Conservation (phyloP, 2,888 invertebrate genomes). For the Athetis lepigone region DNA sequence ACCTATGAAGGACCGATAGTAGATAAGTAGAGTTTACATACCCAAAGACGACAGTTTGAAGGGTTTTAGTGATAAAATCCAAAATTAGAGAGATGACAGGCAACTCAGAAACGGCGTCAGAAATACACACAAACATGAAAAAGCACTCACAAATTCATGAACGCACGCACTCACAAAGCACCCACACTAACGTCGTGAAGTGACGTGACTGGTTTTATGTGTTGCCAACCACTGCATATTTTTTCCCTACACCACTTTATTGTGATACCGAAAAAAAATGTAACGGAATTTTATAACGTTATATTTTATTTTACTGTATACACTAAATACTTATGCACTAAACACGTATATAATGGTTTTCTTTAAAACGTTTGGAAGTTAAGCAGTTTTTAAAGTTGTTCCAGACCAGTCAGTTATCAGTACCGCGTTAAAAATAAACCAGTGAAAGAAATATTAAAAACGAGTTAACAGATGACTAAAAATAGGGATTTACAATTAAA, state of each 20-base stretch:
- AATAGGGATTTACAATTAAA: no score
- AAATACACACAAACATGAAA: conserved; percentile 88
- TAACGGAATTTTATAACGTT: no score
- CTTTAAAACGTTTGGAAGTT: no score
- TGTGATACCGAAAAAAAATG: no score
- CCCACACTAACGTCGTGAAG: conserved; percentile 78
- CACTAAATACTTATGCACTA: no score
- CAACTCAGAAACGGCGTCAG: conserved; percentile 87
- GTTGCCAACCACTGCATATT: conserved; percentile 65
- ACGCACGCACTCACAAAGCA: conserved; percentile 79
- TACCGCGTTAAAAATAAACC: no score
- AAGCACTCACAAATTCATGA: conserved; percentile 78
- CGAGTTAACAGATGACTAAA: no score
- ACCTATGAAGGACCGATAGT: conserved; percentile 56
- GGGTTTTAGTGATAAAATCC: conserved; percentile 89
- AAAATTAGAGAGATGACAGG: conserved; percentile 84
- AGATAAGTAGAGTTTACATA: conserved; percentile 76
- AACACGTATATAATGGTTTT: no score
- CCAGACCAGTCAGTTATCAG: no score
- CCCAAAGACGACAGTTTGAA: conserved; percentile 86
- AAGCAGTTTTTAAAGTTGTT: no score
- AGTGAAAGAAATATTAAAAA: no score
- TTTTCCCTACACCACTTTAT: conserved; percentile 16
- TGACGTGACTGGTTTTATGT: conserved; percentile 78
- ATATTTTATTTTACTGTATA: no score